Evolutionary conservation across 2,888 invertebrate genomes (phyloP), one percentile per base, ranked within the genome.

Genomic region (Agonum fuliginosum): DNA sequence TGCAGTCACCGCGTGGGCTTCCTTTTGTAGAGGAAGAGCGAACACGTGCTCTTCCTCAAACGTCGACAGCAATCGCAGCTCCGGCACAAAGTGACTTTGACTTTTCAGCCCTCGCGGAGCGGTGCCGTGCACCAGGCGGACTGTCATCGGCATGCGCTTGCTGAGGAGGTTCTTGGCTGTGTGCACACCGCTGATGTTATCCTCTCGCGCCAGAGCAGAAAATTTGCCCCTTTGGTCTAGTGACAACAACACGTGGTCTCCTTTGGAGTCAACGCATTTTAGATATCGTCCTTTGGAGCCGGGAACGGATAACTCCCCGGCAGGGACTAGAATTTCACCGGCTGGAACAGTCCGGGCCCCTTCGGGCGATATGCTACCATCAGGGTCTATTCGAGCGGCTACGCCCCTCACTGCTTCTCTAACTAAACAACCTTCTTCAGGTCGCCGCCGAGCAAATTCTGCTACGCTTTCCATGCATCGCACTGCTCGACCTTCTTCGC

Each of bases 171-270:
- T 97, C 84, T 94, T 93, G 12, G 97, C 95, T 80, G 95, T 95
- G 86, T 98, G 97, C 14, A 97, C 97, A 19, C 97, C 97, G 84
- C 96, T 95, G 80, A 98, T 97, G 87, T 96, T 97, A 83, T 96
- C 96, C 86, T 96, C 95, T 83, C 95, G 93, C 79, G 97, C 97
- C 75, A 98, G 89, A 62, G 96, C 95, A 82, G 97, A 97, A 88
- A 98, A 97, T 84, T 95, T 93, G 37, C 96, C 97, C 84, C 95
- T 92, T 86, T 96, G 95, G 84, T 97, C 97, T 85, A 95, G 90
- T 79, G 94, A 93, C 80, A 97, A 88, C 83, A 95, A 91, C 27
- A 97, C 89, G 82, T 91, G 93, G 84, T 96, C 95, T 43, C 96
- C 97, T 85, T 93, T 93, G 14, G 91, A 90, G 85, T 97, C 97